These are phyloP conservation scores for Tipula confusa DNA, from an alignment of 2,888 invertebrate species.

Conservation along the genomic window DNA sequence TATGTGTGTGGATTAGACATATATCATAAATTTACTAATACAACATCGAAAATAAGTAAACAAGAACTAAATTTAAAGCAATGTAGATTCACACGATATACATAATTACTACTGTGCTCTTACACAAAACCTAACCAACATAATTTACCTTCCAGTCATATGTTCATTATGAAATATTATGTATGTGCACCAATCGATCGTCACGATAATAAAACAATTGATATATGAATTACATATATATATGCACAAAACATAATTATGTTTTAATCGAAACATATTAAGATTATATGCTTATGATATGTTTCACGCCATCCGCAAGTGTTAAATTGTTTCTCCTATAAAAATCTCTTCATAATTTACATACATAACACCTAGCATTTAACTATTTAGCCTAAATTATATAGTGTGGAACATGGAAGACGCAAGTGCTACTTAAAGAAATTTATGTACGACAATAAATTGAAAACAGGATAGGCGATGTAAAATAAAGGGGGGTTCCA, in stretches of 20 bases:
- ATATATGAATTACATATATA: background rate
- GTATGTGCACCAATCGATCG: background rate
- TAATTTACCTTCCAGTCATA: background rate
- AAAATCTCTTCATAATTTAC: too few relatives aligned
- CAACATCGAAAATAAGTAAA: background rate
- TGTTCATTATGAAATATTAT: background rate
- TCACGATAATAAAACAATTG: background rate
- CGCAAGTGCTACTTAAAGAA: background rate
- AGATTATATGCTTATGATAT: background rate
- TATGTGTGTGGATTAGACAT: too few relatives aligned
- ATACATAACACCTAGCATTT: too few relatives aligned
- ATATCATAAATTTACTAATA: background rate
- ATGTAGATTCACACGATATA: background rate
- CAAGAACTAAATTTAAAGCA: background rate
- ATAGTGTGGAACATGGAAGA: background rate
- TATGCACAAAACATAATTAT: background rate
- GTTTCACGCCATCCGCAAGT: conserved; percentile 6
- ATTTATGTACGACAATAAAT: background rate
- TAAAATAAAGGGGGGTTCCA: background rate
- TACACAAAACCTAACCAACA: background rate
- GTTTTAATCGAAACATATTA: background rate
- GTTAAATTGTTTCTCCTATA: background rate
- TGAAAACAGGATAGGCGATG: background rate
- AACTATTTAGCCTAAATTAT: background rate
- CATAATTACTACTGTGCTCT: background rate